phyloP scores from a whole-genome alignment of 2,888 invertebrate genomes.

The Litoditis marina region DNA sequence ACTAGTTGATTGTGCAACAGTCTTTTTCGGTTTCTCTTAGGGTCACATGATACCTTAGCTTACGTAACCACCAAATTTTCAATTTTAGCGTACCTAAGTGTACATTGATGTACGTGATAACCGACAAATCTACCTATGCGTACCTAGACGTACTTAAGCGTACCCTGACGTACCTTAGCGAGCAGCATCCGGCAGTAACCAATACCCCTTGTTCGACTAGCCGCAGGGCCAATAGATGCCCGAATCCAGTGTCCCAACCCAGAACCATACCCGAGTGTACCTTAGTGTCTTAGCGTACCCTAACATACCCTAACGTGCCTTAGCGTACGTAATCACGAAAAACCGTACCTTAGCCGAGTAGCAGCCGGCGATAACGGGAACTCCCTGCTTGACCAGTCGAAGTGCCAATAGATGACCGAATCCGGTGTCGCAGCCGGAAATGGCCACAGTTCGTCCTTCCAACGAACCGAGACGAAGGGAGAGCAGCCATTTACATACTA shows the following conservation, averaged over 20 bases:
- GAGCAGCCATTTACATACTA: conserved; percentile 16
- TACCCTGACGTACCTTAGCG: no score
- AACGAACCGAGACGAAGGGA: conserved; percentile 9
- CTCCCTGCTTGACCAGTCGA: conserved; percentile 22
- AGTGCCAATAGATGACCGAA: conserved; percentile 33
- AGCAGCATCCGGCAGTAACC: conserved; percentile 29
- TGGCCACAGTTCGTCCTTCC: conserved; percentile 28
- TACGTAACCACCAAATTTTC: no score
- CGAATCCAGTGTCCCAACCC: conserved; percentile 35
- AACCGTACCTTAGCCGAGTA: conserved; percentile 24
- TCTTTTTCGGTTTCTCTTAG: no score
- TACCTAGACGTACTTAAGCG: no score
- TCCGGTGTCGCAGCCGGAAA: conserved; percentile 41
- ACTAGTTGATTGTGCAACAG: no score
- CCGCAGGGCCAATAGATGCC: conserved; percentile 22
- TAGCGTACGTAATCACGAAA: no score
- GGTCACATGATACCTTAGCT: no score
- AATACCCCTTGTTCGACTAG: conserved; percentile 21
- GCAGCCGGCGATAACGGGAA: conserved; percentile 39
- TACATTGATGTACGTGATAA: no score
- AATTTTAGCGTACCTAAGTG: no score
- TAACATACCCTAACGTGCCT: no score
- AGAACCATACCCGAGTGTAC: conserved; percentile 30
- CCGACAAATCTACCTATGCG: no score
- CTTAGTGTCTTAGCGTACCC: no score